phyloP scores from a whole-genome alignment of 2,113 vertebrate species.

The Heloderma charlesbogerti region DNA sequence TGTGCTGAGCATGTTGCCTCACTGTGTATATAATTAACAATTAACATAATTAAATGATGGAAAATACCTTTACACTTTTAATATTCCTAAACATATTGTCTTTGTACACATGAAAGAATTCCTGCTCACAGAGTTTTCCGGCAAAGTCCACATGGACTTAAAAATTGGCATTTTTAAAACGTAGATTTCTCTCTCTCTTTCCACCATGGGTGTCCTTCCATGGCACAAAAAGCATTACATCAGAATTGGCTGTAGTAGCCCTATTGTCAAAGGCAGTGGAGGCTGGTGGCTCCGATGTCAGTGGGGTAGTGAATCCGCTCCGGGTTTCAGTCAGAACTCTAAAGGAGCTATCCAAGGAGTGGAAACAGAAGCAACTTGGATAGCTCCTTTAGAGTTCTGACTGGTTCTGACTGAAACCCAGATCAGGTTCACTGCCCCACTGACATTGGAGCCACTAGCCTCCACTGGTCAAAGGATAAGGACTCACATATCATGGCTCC shows the following conservation, averaged over 20 bases:
- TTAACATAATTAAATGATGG: not conserved
- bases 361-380: too few species aligned
- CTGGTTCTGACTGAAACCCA: too few species aligned
- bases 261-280: not conserved
- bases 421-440: too few species aligned
- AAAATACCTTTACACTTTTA: not conserved
- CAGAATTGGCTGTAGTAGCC: not conserved
- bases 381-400: too few species aligned
- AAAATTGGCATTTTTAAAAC: not conserved
- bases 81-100: not conserved
- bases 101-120: not conserved
- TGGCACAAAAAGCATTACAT: not conserved
- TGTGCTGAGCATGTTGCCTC: not conserved
- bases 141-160: not conserved
- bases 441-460: too few species aligned
- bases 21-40: conserved; percentile 1
- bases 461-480: not conserved
- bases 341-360: too few species aligned
- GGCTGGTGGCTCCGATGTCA: too few species aligned
- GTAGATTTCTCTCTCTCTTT: not conserved
- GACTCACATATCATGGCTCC: not conserved
- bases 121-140: not conserved
- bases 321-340: too few species aligned
- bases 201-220: not conserved
- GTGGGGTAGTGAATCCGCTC: too few species aligned